Evolutionary conservation across 2,113 vertebrate species (phyloP).

Genomic region (Dasyornis broadbenti): DNA sequence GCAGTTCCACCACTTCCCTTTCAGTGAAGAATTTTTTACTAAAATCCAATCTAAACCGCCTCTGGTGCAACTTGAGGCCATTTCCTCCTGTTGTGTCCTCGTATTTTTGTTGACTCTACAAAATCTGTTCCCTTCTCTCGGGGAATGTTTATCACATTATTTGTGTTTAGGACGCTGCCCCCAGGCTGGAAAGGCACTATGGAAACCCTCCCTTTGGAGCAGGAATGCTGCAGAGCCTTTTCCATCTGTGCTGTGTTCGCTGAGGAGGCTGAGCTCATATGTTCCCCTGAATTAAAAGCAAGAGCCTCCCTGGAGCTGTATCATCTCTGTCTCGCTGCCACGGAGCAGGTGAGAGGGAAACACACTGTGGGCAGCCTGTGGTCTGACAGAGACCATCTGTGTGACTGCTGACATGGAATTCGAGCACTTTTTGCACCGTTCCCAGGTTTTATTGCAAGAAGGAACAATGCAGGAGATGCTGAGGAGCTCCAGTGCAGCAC

Average conservation of each 20-base stretch:
- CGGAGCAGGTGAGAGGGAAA: slow-evolving; percentile 28
- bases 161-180: background rate
- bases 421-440: background rate
- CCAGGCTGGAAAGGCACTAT: background rate
- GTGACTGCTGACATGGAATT: background rate
- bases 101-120: background rate
- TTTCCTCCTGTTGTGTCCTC: background rate
- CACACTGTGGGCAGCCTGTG: background rate
- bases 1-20: background rate
- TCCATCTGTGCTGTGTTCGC: background rate
- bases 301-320: background rate
- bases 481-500: background rate
- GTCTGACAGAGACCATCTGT: slow-evolving; percentile 42
- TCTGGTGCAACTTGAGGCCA: background rate
- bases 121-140: background rate
- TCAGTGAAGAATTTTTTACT: background rate
- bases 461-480: background rate
- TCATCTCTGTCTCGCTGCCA: background rate
- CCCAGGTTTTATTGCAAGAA: background rate
- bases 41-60: background rate
- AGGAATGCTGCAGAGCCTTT: background rate
- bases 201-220: background rate
- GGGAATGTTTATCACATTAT: background rate
- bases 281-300: background rate
- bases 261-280: slow-evolving; percentile 15